Evolutionary conservation across 2,888 invertebrate species (phyloP), one percentile per base, ranked within the genome.

Genomic region (Ametastegia equiseti): DNA sequence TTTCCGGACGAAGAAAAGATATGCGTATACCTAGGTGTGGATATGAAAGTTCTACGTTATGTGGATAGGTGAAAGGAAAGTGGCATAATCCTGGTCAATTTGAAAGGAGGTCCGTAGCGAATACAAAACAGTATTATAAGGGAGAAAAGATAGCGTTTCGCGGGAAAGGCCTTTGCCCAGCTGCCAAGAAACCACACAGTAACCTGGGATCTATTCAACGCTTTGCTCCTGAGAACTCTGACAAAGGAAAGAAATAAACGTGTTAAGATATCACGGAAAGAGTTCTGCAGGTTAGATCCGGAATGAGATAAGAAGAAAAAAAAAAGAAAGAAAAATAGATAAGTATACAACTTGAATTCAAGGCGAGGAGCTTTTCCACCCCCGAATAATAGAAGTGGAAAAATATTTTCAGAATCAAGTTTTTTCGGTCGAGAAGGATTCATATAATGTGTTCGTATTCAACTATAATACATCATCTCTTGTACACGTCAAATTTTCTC

Each of bases 91-190:
- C 71, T 27, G 47, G 71, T 36, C 11, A 45, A 54, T 75, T 54
- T 54, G 30, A 50, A 75, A 19, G 54, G n/a, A 54, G 19, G n/a
- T 30, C 36, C 54, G 75, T 1, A 30, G 54, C 5, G 54, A 75
- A 75, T 75, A 50, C 75, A 75, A 54, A 75, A 75, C 54, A 50
- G 75, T 23, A 50, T 75, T 73, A n/a, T n/a, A 33, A 19, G 15
- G 11, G 19, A 33, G 19, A 33, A 13, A 23, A 50, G 33, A 50
- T 45, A 54, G 19, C 13, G 54, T n/a, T n/a, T n/a, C 19, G 54
- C 13, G 23, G n/a, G 54, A 23, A 23, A 54, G 19, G 23, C 33
- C 47, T 27, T 50, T 19, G 42, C 30, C 36, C n/a, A 13, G n/a
- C n/a, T n/a, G n/a, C n/a, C 7, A 11, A 47, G 36, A 73, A 73